Evolutionary conservation across 2,888 invertebrate genomes (phyloP), one percentile per base, ranked within the genome.

Genomic region (Agapetus fuscipes): DNA sequence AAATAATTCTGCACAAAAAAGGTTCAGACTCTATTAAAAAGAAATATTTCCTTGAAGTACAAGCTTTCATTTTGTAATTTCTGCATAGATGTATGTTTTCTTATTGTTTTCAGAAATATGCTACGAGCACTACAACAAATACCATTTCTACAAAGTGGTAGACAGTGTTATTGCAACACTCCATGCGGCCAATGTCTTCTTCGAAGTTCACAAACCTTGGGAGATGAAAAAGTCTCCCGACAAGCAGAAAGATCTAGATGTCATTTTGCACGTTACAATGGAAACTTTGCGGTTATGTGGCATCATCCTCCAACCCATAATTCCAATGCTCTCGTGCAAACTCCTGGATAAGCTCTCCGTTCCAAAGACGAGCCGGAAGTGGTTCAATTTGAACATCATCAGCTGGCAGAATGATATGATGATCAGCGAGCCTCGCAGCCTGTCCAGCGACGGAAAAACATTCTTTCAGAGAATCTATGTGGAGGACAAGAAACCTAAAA

Each of bases 141-240:
- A 78, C 54, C 80, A 87, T 52, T 84, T 91, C 62, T 85, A 93
- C 66, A 80, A 80, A 61, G 89, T 77, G 0, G 79, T 86, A 0
- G 89, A 94, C 56, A 66, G 74, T 1, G 75, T 87, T 1, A 80
- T 94, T 60, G 65, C 72, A 9, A 73, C 78, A 1, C 62, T 95
- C 9, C 83, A 85, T 54, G 64, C 76, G 17, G 80, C 87, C 12
- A 97, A 98, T 66, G 66, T 77, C 43, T 88, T 94, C 71, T 82
- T 97, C 53, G 86, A 95, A 54, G 66, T 78, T 3, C 73, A 80
- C 51, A 81, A 84, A 57, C 96, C 96, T 0, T 98, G 97, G 97
- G 76, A 81, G 49, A 67, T 96, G 42, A 76, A 71, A 37, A 84
- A 86, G 54, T 57, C 67, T 7, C 60, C 66, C 0, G 64, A 72